Percentiles rank a stretch among this genome's conserved stretches.
These are phyloP conservation scores for Tachystola acroxantha DNA, from an alignment of 2,888 invertebrate genomes.

Conservation along the genomic window DNA sequence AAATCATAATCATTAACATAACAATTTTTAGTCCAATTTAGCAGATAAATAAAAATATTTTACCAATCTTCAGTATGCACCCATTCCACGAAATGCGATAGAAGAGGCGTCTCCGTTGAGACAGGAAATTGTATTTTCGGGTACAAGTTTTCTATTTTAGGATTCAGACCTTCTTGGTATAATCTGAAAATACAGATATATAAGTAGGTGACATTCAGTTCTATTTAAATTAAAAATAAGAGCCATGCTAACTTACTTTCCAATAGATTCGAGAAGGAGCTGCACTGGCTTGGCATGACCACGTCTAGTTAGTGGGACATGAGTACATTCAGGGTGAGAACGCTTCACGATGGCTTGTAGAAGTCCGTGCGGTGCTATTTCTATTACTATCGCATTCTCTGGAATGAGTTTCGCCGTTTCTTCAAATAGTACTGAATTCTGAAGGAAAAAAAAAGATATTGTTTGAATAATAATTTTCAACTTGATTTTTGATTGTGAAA, in stretches of 20 bases:
- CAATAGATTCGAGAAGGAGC: slow-evolving; percentile 76
- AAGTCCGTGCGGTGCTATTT: slow-evolving; percentile 91
- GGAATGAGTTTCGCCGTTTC: slow-evolving; percentile 87
- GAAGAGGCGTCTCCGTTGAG: slow-evolving; percentile 87
- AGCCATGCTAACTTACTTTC: slow-evolving; percentile 65
- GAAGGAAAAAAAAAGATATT: slow-evolving; percentile 6
- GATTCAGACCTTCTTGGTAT: slow-evolving; percentile 83
- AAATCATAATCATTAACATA: no score
- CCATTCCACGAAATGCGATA: slow-evolving; percentile 88
- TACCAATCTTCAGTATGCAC: slow-evolving; percentile 85
- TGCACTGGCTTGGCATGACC: slow-evolving; percentile 77
- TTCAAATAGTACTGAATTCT: slow-evolving; percentile 84
- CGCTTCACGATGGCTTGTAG: slow-evolving; percentile 90
- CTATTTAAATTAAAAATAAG: no score
- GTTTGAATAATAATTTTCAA: no score
- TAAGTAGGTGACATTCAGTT: no score
- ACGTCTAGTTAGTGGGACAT: slow-evolving; percentile 85
- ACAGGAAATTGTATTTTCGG: slow-evolving; percentile 87
- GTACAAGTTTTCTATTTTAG: slow-evolving; percentile 84
- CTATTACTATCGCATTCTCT: slow-evolving; percentile 86
- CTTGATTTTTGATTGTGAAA: no score
- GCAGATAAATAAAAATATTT: no score
- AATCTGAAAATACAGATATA: slow-evolving; percentile 63
- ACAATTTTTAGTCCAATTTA: no score
- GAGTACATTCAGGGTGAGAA: slow-evolving; percentile 81